Evolutionary conservation across 1,140 invertebrate genomes (phyloP).

Genomic region (Hycleus cichorii): DNA sequence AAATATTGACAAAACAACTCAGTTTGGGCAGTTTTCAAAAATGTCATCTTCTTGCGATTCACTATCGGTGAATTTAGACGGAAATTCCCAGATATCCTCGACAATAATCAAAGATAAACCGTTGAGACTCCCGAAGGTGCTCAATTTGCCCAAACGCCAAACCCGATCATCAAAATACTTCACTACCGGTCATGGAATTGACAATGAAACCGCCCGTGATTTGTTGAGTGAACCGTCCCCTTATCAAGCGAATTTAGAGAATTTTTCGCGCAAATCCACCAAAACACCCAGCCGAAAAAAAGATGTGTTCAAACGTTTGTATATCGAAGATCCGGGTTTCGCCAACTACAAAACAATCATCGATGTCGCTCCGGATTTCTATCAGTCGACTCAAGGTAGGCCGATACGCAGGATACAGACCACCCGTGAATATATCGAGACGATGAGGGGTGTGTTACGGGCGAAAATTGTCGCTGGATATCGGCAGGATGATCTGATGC

Average conservation of each 20-base stretch:
- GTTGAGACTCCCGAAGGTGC: not conserved
- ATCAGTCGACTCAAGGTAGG: constrained; percentile 48
- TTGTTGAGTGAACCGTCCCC: constrained; percentile 30
- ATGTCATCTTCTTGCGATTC: too few species aligned
- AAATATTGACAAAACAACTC: too few species aligned
- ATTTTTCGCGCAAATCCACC: constrained; percentile 32
- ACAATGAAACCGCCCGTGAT: constrained; percentile 26
- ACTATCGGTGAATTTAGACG: too few species aligned
- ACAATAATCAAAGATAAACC: not conserved
- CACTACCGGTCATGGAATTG: constrained; percentile 26
- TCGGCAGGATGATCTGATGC: constrained; percentile 50
- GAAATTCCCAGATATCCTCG: too few species aligned
- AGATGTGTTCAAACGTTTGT: constrained; percentile 38
- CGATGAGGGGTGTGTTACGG: constrained; percentile 47
- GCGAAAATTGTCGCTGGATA: constrained; percentile 51
- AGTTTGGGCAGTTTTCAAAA: too few species aligned
- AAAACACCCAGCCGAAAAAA: constrained; percentile 22
- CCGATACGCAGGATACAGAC: constrained; percentile 44
- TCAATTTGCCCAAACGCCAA: constrained; percentile 4
- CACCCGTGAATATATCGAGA: constrained; percentile 47
- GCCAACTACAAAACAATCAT: constrained; percentile 41
- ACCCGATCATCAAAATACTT: constrained; percentile 28
- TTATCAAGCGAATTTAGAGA: constrained; percentile 34
- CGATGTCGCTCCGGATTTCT: constrained; percentile 56
- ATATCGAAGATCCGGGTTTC: constrained; percentile 29